phyloP scores from a whole-genome alignment of 2,888 invertebrate genomes.

The Sicus ferrugineus region DNA sequence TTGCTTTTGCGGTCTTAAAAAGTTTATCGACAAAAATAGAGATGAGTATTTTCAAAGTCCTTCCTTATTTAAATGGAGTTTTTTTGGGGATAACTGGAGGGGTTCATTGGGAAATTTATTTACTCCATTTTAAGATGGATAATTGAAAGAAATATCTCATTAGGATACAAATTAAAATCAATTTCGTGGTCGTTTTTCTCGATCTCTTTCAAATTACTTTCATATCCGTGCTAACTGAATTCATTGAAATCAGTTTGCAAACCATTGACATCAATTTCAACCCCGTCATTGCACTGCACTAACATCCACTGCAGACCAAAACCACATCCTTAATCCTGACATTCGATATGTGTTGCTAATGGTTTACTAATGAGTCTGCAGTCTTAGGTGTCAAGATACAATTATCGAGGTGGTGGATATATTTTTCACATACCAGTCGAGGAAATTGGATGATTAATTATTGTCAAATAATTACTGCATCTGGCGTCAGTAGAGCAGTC shows the following conservation, averaged over 20 bases:
- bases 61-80: too few species aligned
- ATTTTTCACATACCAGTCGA: neutral
- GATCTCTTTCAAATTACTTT: too few species aligned
- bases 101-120: too few species aligned
- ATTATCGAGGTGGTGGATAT: neutral
- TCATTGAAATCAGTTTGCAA: too few species aligned
- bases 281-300: neutral
- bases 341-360: neutral
- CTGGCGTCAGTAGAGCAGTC: neutral
- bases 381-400: neutral
- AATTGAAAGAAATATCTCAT: too few species aligned
- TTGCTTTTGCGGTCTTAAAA: neutral
- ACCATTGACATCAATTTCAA: too few species aligned
- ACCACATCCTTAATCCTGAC: neutral
- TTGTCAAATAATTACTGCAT: conserved; percentile 11
- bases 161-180: too few species aligned
- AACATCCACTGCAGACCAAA: neutral
- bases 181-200: too few species aligned
- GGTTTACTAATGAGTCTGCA: conserved; percentile 7
- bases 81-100: too few species aligned
- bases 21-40: neutral
- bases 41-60: too few species aligned
- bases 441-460: neutral
- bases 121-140: too few species aligned
- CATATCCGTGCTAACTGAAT: too few species aligned